Percentiles rank a stretch among this genome's conserved stretches.
Conservation (phyloP, 2,113 vertebrate species). For the Epinephelus moara region DNA sequence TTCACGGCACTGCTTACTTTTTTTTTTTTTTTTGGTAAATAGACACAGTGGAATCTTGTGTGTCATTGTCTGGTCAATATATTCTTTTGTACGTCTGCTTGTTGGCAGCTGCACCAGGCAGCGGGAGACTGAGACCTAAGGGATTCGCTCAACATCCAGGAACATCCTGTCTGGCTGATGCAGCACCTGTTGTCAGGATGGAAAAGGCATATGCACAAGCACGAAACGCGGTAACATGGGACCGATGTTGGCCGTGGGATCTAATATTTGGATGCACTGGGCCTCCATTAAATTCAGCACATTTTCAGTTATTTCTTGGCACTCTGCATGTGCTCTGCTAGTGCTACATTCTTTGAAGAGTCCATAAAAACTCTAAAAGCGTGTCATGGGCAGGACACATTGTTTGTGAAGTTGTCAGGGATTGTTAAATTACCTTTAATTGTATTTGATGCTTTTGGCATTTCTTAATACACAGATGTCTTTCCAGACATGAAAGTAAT, state of each 20-base stretch:
- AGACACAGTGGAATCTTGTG: slow-evolving; percentile 19
- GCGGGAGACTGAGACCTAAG: slow-evolving; percentile 52
- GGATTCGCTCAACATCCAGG: slow-evolving; percentile 62
- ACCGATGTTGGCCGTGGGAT: slow-evolving; percentile 17
- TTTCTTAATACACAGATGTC: slow-evolving; percentile 10
- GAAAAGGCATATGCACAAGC: slow-evolving; percentile 56
- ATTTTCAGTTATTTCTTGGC: slow-evolving; percentile 11
- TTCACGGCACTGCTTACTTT: slow-evolving; percentile 17
- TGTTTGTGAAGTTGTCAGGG: slow-evolving; percentile 16
- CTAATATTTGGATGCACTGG: not conserved
- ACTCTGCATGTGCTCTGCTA: not conserved
- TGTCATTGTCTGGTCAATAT: slow-evolving; percentile 59
- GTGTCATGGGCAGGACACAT: not conserved
- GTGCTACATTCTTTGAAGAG: not conserved
- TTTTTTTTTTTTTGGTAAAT: not conserved
- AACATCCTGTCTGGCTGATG: slow-evolving; percentile 68
- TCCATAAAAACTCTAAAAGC: slow-evolving; percentile 15
- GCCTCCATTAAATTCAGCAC: slow-evolving; percentile 33
- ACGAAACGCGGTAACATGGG: slow-evolving; percentile 25
- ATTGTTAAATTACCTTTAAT: slow-evolving; percentile 34
- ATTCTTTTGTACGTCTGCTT: slow-evolving; percentile 52
- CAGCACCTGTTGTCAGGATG: slow-evolving; percentile 67
- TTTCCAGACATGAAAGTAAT: slow-evolving; percentile 11
- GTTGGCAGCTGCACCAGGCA: slow-evolving; percentile 59
- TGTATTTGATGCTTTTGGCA: slow-evolving; percentile 17